Evolutionary conservation across 2,888 invertebrate species (phyloP).

Genomic region (Amaurobius ferox): DNA sequence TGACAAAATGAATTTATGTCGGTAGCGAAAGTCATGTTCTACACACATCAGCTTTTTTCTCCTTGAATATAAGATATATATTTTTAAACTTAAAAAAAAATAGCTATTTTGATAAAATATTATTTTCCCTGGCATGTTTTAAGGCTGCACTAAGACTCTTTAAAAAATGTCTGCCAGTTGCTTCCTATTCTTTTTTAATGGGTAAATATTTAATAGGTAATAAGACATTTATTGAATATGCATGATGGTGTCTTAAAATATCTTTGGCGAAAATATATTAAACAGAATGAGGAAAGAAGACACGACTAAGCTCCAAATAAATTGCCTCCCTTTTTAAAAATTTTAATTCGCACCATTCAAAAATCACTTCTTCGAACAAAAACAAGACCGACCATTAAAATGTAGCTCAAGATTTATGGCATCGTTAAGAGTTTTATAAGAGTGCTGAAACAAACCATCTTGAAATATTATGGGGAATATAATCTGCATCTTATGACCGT

Average conservation of each 20-base stretch:
- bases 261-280: neutral
- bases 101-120: too few species aligned
- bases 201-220: neutral
- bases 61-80: too few species aligned
- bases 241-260: neutral
- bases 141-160: too few species aligned
- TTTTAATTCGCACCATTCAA: neutral
- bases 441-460: neutral
- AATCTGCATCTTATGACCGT: conserved; percentile 5
- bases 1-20: too few species aligned
- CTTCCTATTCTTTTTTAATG: too few species aligned
- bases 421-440: conserved; percentile 1
- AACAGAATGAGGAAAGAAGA: neutral
- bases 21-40: too few species aligned
- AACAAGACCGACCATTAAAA: neutral
- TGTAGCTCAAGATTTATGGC: neutral
- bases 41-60: too few species aligned
- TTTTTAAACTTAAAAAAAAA: too few species aligned
- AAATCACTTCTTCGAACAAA: neutral
- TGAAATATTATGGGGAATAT: neutral
- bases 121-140: too few species aligned
- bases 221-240: neutral
- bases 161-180: too few species aligned
- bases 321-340: neutral
- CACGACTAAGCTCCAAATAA: neutral